Base-by-base conservation (phyloP, 2,888 invertebrate species). In the Crocallis elinguaria region DNA sequence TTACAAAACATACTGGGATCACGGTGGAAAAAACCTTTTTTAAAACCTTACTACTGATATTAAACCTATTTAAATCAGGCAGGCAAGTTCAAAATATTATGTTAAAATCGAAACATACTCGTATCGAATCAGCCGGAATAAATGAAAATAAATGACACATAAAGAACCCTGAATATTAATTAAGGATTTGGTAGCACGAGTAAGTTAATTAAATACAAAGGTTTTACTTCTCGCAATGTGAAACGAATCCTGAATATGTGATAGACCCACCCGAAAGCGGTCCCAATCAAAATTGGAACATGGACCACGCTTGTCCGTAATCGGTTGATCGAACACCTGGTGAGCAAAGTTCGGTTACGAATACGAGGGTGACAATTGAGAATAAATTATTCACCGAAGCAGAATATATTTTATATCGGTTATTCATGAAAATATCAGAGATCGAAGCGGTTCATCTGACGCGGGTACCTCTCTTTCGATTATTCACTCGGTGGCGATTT, bases 321-420 rank as follows among this genome's bases (percentile, higher is more conserved):
- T 79, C 77, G 73, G 72, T 75, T 73, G 72, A 77, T 76, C 67
- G 75, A 77, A 75, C 77, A 81, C 79, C 83, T 73, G 78, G 67
- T 65, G 74, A 73, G 74, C 75, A 73, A 74, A 71, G 65, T 74
- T 75, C 57, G 66, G 66, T 69, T 60, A 63, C 62, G 67, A 68
- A 64, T 64, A 67, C 66, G 59, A 66, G 70, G 74, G 77, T 75
- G 80, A 80, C 81, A 82, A 79, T 82, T 71, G 75, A 63, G 71
- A 73, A 79, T 86, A 87, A 88, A 86, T 87, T 83, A 88, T 88
- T 88, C 83, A 86, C 72, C 70, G 72, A 67, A 73, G 73, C 73
- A 74, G 70, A 81, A 77, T 81, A 78, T 75, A 78, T 79, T 80
- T 79, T 80, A 83, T 82, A 83, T 85, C 80, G 79, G 80, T 80